Evolutionary conservation across 37 sponge, comb jelly and placozoan genomes (phyloP).

Genomic region (Lycopodina hypogea): DNA sequence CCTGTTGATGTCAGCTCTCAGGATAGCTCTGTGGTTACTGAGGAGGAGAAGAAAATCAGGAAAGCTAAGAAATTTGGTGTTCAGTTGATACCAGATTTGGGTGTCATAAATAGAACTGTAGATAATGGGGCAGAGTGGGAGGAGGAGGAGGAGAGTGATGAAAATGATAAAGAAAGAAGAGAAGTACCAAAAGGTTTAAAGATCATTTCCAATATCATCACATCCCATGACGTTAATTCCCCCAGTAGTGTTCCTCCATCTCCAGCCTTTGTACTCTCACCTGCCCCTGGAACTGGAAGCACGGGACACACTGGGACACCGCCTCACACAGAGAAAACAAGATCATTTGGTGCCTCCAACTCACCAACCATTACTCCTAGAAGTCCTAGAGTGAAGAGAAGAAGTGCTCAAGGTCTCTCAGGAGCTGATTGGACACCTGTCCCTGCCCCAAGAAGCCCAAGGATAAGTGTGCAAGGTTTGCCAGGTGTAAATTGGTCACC

Average conservation of each 20-base stretch:
- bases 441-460: neutral
- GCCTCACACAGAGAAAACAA: neutral
- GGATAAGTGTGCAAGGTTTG: neutral
- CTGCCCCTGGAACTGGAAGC: no score
- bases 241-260: neutral
- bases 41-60: conserved; percentile 3
- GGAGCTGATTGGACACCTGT: neutral
- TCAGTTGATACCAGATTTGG: conserved; percentile 1
- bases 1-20: no score
- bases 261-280: neutral
- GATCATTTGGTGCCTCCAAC: no score
- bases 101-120: neutral
- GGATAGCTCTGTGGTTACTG: neutral
- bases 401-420: neutral
- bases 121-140: neutral
- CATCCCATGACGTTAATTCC: neutral
- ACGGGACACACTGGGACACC: no score
- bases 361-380: no score
- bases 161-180: neutral
- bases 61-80: conserved; percentile 25
- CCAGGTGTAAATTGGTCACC: neutral
- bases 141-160: neutral
- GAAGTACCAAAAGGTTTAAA: neutral
- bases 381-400: neutral
- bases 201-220: neutral